These are phyloP conservation scores for Mastigias papua DNA, from an alignment of 30 jellyfish, hydroid and myxozoan species.

Conservation along the genomic window DNA sequence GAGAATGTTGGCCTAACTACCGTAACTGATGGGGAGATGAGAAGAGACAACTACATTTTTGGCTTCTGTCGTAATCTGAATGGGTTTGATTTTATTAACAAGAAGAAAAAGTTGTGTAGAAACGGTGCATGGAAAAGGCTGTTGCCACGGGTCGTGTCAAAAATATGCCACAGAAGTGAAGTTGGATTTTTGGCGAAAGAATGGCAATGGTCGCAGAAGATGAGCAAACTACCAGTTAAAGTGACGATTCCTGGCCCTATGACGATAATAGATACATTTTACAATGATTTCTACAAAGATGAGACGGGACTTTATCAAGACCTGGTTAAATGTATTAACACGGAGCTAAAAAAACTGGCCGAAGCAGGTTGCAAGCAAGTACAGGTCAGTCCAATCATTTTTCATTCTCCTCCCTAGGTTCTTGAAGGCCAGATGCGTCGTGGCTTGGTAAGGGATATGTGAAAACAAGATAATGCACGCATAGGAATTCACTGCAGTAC, in stretches of 20 bases:
- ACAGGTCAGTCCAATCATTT: slow-evolving; percentile 20
- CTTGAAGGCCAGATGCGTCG: background rate
- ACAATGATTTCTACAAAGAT: slow-evolving; percentile 72
- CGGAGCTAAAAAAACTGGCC: slow-evolving; percentile 61
- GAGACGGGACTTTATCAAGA: slow-evolving; percentile 50
- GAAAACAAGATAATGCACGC: no score
- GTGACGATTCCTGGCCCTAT: slow-evolving; percentile 89
- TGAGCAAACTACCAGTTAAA: slow-evolving; percentile 67
- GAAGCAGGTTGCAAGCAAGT: slow-evolving; percentile 87
- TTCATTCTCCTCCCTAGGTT: background rate
- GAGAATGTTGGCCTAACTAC: slow-evolving; percentile 56
- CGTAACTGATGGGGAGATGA: slow-evolving; percentile 82
- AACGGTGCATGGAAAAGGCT: slow-evolving; percentile 84
- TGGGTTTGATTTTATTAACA: slow-evolving; percentile 78
- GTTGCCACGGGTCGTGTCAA: slow-evolving; percentile 65
- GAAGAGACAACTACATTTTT: slow-evolving; percentile 73
- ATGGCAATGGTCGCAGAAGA: slow-evolving; percentile 74
- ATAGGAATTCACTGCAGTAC: no score
- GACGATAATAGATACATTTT: slow-evolving; percentile 78
- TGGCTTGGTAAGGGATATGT: background rate
- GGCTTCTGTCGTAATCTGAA: slow-evolving; percentile 76
- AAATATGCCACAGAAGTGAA: slow-evolving; percentile 54
- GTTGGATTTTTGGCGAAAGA: slow-evolving; percentile 59
- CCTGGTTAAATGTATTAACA: slow-evolving; percentile 60
- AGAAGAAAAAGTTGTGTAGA: slow-evolving; percentile 61